phyloP scores from a whole-genome alignment of 1,140 invertebrate genomes.

The Orius laevigatus region DNA sequence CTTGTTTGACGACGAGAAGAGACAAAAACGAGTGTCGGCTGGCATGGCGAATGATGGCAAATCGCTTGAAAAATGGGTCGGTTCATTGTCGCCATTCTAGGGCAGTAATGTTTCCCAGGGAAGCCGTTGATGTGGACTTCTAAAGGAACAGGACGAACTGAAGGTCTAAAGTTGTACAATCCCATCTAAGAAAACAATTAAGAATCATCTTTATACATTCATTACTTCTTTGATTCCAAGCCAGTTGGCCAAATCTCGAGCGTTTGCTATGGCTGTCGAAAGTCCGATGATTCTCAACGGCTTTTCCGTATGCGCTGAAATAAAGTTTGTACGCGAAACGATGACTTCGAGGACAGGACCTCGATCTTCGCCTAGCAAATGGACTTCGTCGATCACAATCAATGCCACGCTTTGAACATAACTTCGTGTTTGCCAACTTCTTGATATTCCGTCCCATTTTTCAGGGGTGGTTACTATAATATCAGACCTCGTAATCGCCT shows the following conservation, averaged over 20 bases:
- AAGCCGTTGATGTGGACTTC: conserved; percentile 90
- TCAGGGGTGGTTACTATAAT: conserved; percentile 98
- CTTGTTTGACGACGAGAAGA: conserved; percentile 95
- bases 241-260: conserved; percentile 93
- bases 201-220: background rate
- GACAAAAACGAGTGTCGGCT: conserved; percentile 91
- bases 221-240: conserved; percentile 60
- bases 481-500: conserved; percentile 64
- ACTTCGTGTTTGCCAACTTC: conserved; percentile 90
- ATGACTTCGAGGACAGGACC: conserved; percentile 75
- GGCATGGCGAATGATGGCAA: conserved; percentile 71
- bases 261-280: conserved; percentile 95
- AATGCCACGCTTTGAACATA: conserved; percentile 88
- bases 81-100: conserved; percentile 99
- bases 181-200: conserved; percentile 43
- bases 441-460: conserved; percentile 97
- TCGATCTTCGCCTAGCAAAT: conserved; percentile 80
- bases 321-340: conserved; percentile 76
- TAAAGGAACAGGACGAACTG: conserved; percentile 90
- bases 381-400: conserved; percentile 97
- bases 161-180: conserved; percentile 94
- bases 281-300: conserved; percentile 79
- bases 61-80: conserved; percentile 96
- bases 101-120: conserved; percentile 95
- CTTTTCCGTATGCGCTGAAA: conserved; percentile 65